Evolutionary conservation across 2,113 vertebrate species (phyloP), one percentile per base, ranked within the genome.

Genomic region (Ibidorhyncha struthersii): DNA sequence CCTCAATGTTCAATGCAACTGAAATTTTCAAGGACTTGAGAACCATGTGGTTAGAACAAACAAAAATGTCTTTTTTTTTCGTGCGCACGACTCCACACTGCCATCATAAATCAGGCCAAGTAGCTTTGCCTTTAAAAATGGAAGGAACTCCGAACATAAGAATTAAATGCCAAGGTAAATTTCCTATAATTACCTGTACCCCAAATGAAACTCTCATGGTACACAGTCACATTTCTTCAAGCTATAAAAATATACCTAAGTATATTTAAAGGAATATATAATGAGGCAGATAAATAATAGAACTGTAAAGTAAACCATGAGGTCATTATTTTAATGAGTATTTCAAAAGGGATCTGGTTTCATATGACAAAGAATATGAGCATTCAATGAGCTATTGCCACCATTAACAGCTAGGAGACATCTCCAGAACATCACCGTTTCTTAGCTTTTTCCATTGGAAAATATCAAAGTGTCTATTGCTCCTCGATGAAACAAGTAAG

Each of bases 281-380:
- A 73, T 66, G 34, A 82, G 43, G 67, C 18, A 71, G 88, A 95
- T 94, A 93, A 91, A 97, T 78, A 87, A 91, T 45, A 95, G 53
- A 83, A 97, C 82, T 91, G 72, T 76, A 93, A 97, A 96, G 86
- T 86, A 90, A 96, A 92, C 78, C 93, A 90, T 53, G 74, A 92
- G 79, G 70, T 92, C 69, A 38, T 65, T 97, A 95, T 83, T 92
- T 92, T 87, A 82, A 65, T 86, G 13, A 86, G 17, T 16, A 55
- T 90, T 95, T 95, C 56, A 71, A 58, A 70, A 32, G 25, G 63
- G 80, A 80, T 92, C 78, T 86, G 58, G 49, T 95, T 97, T 96
- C 76, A 91, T 61, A 88, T 61, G 45, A 74, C 45, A 91, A 86
- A 62, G 40, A 41, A 21, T 49, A 53, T 62, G 61, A 93, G 61